These are phyloP conservation scores for Brachionus paranguensis DNA, from an alignment of 1,140 invertebrate species.

Conservation along the genomic window DNA sequence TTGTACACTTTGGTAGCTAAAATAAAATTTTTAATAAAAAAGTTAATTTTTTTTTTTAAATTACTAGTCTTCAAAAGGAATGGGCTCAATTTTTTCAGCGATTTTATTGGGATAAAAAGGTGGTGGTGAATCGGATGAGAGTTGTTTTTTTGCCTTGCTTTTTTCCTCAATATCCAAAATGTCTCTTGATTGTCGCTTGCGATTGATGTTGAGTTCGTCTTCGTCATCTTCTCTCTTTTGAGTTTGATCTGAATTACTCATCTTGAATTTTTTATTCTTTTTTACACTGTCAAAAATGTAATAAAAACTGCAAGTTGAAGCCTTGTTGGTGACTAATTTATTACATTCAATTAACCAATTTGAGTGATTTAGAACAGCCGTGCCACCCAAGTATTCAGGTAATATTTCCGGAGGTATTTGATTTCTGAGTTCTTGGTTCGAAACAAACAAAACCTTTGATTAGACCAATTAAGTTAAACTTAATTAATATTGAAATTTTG, in stretches of 20 bases:
- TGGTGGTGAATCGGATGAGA: conserved; percentile 4
- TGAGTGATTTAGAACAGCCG: conserved; percentile 75
- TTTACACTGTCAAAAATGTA: conserved; percentile 47
- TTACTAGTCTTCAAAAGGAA: background rate
- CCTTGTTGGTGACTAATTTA: conserved; percentile 63
- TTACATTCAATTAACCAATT: conserved; percentile 74
- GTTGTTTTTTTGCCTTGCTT: conserved; percentile 43
- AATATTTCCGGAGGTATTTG: conserved; percentile 67
- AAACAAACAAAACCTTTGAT: conserved; percentile 77
- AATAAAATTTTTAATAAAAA: background rate
- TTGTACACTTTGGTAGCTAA: conserved; percentile 41
- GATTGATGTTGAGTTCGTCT: conserved; percentile 21
- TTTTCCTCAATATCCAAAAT: conserved; percentile 47
- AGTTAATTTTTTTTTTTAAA: no score
- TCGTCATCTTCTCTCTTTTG: conserved; percentile 28
- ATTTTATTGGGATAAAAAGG: background rate
- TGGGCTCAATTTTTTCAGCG: conserved; percentile 7
- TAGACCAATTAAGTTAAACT: background rate
- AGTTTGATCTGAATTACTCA: background rate
- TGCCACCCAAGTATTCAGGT: conserved; percentile 76
- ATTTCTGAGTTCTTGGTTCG: conserved; percentile 63
- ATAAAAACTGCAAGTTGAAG: conserved; percentile 43
- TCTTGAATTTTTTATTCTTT: conserved; percentile 29
- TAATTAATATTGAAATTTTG: background rate
- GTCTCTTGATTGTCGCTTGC: conserved; percentile 47